phyloP scores from a whole-genome alignment of 2,113 vertebrate species.

The Myiagra hebetior region DNA sequence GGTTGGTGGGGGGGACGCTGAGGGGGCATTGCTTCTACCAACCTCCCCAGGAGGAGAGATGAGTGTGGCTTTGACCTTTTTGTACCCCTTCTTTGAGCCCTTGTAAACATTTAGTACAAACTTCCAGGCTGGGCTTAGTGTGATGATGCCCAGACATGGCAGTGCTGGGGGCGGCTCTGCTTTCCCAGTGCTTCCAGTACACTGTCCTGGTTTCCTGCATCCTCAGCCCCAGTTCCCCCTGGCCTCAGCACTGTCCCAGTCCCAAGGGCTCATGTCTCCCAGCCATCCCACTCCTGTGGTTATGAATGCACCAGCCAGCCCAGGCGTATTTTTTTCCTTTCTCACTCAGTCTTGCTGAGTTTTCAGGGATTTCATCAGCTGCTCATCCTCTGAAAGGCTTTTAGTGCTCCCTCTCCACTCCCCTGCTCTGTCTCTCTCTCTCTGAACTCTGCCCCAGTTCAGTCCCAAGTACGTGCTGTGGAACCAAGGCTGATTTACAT shows the following conservation, averaged over 20 bases:
- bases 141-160: not conserved
- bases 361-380: not conserved
- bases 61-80: not conserved
- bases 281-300: not conserved
- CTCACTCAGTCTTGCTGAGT: rapidly evolving
- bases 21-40: not conserved
- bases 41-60: not conserved
- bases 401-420: not conserved
- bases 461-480: not conserved
- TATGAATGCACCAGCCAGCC: not conserved
- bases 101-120: not conserved
- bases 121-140: not conserved
- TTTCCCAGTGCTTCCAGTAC: not conserved
- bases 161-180: not conserved
- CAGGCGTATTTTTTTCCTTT: not conserved
- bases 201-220: not conserved
- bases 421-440: too few relatives aligned
- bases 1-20: not conserved
- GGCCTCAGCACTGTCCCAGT: not conserved
- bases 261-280: rapidly evolving
- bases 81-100: not conserved
- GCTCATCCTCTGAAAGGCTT: not conserved
- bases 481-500: not conserved
- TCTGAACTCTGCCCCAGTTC: not conserved
- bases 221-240: not conserved